A percentile compares a stretch with the other conserved stretches of the same genome.
phyloP scores from a whole-genome alignment of 1,140 invertebrate genomes.

The Drosophila sproati region DNA sequence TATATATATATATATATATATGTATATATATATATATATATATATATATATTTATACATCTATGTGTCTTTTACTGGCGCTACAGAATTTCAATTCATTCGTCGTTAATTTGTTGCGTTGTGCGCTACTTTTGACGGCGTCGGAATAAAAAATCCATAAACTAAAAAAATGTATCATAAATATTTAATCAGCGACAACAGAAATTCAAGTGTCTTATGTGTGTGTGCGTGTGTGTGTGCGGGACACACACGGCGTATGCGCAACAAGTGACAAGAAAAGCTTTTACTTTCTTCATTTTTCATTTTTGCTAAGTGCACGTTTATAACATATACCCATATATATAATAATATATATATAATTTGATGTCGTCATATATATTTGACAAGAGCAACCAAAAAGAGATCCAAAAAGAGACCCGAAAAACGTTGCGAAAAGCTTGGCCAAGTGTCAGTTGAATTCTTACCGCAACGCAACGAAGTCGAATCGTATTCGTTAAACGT shows the following conservation, averaged over 20 bases:
- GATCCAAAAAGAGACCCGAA: slow-evolving; percentile 52
- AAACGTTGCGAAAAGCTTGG: slow-evolving; percentile 69
- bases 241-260: slow-evolving; percentile 66
- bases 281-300: slow-evolving; percentile 49
- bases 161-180: slow-evolving; percentile 23
- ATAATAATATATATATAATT: background rate
- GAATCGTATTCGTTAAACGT: slow-evolving; percentile 39
- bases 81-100: slow-evolving; percentile 49
- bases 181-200: slow-evolving; percentile 30
- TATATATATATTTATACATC: background rate
- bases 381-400: slow-evolving; percentile 68
- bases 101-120: slow-evolving; percentile 52
- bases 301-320: slow-evolving; percentile 42
- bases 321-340: slow-evolving; percentile 44
- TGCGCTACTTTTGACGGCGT: slow-evolving; percentile 31
- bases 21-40: background rate
- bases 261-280: slow-evolving; percentile 71
- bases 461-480: slow-evolving; percentile 63
- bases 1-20: background rate
- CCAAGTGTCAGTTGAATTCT: slow-evolving; percentile 71
- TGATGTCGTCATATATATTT: slow-evolving; percentile 64
- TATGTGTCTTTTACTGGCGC: background rate
- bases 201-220: slow-evolving; percentile 7
- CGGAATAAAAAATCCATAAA: slow-evolving; percentile 47
- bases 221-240: background rate